Base-by-base conservation (phyloP, 2,797 vertebrate genomes). In the Kryptolebias ocellatus region DNA sequence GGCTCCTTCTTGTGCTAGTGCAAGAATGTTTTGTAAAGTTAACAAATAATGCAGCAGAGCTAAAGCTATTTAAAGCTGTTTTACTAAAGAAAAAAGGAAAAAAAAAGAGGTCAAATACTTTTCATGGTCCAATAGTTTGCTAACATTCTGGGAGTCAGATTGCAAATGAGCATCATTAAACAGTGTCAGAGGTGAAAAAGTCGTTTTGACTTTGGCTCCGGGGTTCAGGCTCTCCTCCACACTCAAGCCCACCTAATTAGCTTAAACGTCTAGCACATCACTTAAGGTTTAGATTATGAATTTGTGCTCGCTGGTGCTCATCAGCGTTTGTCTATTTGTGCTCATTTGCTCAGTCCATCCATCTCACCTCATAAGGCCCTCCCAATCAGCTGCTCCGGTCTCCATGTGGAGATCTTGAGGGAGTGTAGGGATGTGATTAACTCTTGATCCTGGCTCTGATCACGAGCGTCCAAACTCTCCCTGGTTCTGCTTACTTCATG, bases 101-200 rank as follows among this genome's bases (percentile, higher is more conserved):
- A 45, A 67, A 29, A 67, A 72, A 47, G 44, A 65, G 28, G 66
- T 59, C 6, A 64, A 64, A 64, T 74, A 64, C 62, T 31, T 68
- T 63, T 76, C 65, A 50, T 44, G 66, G 24, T 73, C 57, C 51
- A 50, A 47, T 66, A 70, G 81, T 83, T 85, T 87, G 85, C 78
- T 77, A 87, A 87, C 80, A 80, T 83, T 89, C 84, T 74, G 74
- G 73, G 70, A 81, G 90, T 92, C 88, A 86, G 72, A 67, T 84
- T 72, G 87, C 79, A 89, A 93, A 92, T 91, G 85, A 86, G 86
- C 29, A 75, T 91, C 91, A 92, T 93, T 92, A 90, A 79, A 85
- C 47, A 68, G 68, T 92, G 93, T 93, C 92, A 94, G 87, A 83
- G 87, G 89, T 93, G 91, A 94, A 74, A 78, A 86, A 88, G 85